Base-by-base conservation (phyloP, 2,888 invertebrate genomes). In the Drepanosiphum platanoidis region DNA sequence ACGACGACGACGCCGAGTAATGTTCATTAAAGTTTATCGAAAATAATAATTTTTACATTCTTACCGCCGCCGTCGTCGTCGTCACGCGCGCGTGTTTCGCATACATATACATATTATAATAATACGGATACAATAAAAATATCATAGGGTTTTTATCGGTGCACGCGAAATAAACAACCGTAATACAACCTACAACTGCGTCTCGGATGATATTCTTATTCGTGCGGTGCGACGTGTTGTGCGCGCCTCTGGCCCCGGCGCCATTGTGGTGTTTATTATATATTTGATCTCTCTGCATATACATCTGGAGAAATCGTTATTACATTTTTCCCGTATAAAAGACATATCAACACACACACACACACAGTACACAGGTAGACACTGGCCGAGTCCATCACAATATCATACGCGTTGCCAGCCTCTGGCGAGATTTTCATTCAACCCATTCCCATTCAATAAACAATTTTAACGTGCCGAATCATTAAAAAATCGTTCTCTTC, bases 21-120 rank as follows among this genome's bases (percentile, higher is more conserved):
- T 42, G 13, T 42, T 42, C 32, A 66, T 79, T 78, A 42, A 32
- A 66, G 32, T 32, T 36, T 39, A 58, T 71, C 34, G 13, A 30
- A 58, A 79, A 79, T 32, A 46, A 68, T 68, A n/a, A n/a, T n/a
- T 52, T 58, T 77, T 75, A n/a, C n/a, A n/a, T n/a, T n/a, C n/a
- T n/a, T n/a, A n/a, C n/a, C n/a, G n/a, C 68, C 78, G 30, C 13
- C 11, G 15, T 42, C 7, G n/a, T 34, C 7, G 22, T 36, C 36
- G 3, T 30, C 34, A 39, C 8, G 7, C 7, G 27, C 13, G 5
- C 58, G 36, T 58, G 72, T 5, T 72, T n/a, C 42, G 22, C 58
- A 27, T 52, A 68, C 8, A 42, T 15, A 42, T 46, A n/a, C n/a
- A n/a, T n/a, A n/a, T n/a, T n/a, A n/a, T n/a, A n/a, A n/a, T n/a